phyloP scores from a whole-genome alignment of 2,797 vertebrate species.

The Anabacerthia variegaticeps region DNA sequence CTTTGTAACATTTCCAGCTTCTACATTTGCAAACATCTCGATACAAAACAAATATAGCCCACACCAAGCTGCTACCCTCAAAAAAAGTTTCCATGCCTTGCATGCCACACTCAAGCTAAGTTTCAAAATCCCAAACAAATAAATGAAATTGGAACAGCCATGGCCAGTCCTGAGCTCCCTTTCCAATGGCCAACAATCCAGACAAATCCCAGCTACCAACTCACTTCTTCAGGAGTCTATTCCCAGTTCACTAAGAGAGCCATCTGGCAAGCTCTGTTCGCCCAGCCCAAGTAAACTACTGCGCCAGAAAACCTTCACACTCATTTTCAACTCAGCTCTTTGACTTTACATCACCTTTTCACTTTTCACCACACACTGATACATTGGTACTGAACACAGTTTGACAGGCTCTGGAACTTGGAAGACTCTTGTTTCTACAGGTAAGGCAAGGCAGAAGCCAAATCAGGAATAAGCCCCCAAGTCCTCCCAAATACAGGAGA shows the following conservation, averaged over 20 bases:
- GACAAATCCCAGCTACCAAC: background rate
- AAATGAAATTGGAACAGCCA: background rate
- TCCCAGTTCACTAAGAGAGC: accelerated
- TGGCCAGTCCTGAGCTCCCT: background rate
- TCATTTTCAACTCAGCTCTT: background rate
- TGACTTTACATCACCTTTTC: background rate
- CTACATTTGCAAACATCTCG: background rate
- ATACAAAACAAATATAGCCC: background rate
- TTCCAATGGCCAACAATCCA: background rate
- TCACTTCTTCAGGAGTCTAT: background rate
- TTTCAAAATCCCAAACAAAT: background rate
- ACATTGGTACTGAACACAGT: background rate
- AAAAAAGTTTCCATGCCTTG: background rate
- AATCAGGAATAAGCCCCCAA: background rate
- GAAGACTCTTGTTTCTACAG: background rate
- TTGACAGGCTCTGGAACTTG: background rate
- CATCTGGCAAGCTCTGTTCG: background rate
- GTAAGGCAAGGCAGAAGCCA: background rate
- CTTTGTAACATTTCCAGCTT: background rate
- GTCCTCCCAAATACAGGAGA: background rate
- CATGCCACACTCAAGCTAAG: background rate
- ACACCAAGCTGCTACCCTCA: background rate
- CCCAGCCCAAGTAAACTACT: background rate
- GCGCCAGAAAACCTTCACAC: background rate
- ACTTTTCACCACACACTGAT: background rate